Percentiles rank a stretch among this genome's conserved stretches.
These are phyloP conservation scores for Xenotilapia leptura DNA, from an alignment of 2,113 vertebrate genomes.

Conservation along the genomic window DNA sequence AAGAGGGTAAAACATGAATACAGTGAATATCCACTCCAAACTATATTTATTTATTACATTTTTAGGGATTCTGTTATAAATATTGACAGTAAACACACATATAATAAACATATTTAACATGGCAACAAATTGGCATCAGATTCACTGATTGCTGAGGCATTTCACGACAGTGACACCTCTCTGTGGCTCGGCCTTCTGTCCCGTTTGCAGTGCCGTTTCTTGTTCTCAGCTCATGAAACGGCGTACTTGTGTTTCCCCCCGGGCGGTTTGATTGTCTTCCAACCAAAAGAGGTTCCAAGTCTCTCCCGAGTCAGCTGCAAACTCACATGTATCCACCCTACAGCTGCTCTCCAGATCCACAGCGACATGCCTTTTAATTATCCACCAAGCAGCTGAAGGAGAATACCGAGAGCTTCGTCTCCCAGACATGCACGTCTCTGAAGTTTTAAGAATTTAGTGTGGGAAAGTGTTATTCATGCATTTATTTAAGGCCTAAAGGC, in stretches of 20 bases:
- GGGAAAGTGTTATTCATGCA: slow-evolving; percentile 4
- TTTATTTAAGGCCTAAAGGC: neutral
- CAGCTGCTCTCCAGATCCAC: slow-evolving; percentile 53
- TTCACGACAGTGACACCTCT: neutral
- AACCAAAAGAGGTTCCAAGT: neutral
- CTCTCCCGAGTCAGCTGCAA: slow-evolving; percentile 5
- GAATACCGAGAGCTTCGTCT: neutral
- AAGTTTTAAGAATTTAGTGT: neutral
- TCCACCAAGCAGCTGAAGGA: slow-evolving; percentile 38
- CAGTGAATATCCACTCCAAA: neutral
- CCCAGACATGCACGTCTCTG: neutral
- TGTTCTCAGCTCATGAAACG: neutral
- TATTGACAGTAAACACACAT: neutral
- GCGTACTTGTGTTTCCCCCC: neutral
- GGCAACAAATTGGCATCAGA: neutral
- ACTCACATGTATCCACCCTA: slow-evolving; percentile 31
- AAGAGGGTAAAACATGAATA: neutral
- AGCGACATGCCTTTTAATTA: slow-evolving; percentile 41
- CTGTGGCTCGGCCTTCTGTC: neutral
- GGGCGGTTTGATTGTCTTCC: slow-evolving; percentile 4
- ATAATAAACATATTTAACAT: neutral
- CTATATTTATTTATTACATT: neutral
- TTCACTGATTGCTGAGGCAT: neutral
- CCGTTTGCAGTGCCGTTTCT: neutral
- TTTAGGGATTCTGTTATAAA: neutral